These are phyloP conservation scores for Acleris holmiana DNA, from an alignment of 2,888 invertebrate species.

Conservation along the genomic window DNA sequence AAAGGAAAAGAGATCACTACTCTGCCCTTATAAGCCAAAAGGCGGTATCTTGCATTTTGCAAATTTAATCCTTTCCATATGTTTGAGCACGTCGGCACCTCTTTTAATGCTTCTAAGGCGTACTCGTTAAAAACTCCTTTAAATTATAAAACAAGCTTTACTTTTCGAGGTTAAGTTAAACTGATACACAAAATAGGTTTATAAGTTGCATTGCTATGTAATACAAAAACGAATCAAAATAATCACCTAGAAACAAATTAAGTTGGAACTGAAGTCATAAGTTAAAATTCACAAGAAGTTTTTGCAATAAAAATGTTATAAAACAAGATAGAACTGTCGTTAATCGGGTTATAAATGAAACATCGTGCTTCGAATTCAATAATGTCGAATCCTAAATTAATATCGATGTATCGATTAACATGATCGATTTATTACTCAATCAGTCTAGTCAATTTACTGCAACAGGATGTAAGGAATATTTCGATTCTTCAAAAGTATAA, in stretches of 20 bases:
- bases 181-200: not conserved
- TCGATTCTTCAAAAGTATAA: not conserved
- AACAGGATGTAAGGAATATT: not conserved
- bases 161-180: constrained; percentile 7
- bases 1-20: too few species aligned
- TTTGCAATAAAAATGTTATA: constrained; percentile 15
- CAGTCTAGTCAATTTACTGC: not conserved
- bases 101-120: too few species aligned
- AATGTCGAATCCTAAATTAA: constrained; percentile 8
- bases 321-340: constrained; percentile 11
- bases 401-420: not conserved
- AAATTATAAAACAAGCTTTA: constrained; percentile 1
- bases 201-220: not conserved
- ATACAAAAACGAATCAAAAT: constrained; percentile 16
- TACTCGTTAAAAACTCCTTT: too few species aligned
- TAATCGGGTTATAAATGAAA: constrained; percentile 7
- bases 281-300: constrained; percentile 23
- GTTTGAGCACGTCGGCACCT: too few species aligned
- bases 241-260: constrained; percentile 15
- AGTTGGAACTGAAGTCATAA: constrained; percentile 15
- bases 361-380: constrained; percentile 1
- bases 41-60: too few species aligned
- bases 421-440: constrained; percentile 16
- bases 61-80: too few species aligned
- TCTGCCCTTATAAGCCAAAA: too few species aligned